phyloP scores from a whole-genome alignment of 2,113 vertebrate species.

The Argyrosomus japonicus region DNA sequence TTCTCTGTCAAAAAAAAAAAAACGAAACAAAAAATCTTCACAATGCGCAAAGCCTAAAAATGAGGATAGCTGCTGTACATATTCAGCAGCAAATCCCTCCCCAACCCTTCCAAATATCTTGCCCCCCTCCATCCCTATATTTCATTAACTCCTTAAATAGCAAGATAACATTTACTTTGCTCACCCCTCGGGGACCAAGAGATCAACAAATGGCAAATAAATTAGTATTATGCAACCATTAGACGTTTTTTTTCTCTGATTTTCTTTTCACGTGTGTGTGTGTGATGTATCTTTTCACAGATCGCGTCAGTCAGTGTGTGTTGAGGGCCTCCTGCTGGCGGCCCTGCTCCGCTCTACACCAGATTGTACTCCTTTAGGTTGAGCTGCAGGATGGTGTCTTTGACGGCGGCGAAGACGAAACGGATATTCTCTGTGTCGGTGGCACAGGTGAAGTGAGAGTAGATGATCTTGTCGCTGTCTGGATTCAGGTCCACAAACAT shows the following conservation, averaged over 20 bases:
- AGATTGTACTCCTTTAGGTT: constrained; percentile 98
- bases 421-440: constrained; percentile 97
- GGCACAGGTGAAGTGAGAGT: constrained; percentile 98
- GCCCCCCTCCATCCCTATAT: constrained; percentile 40
- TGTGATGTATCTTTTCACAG: constrained; percentile 83
- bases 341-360: constrained; percentile 80
- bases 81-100: constrained; percentile 79
- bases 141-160: constrained; percentile 89
- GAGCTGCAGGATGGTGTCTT: constrained; percentile 95
- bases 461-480: constrained; percentile 97
- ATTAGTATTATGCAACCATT: constrained; percentile 91
- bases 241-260: constrained; percentile 23
- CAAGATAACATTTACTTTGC: constrained; percentile 88
- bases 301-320: constrained; percentile 76
- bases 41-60: constrained; percentile 86
- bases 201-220: constrained; percentile 91
- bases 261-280: constrained; percentile 45
- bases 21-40: constrained; percentile 73
- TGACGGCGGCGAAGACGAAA: constrained; percentile 96
- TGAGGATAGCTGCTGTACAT: constrained; percentile 87
- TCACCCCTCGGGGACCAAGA: constrained; percentile 87
- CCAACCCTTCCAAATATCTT: neutral
- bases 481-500: constrained; percentile 99
- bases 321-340: constrained; percentile 70
- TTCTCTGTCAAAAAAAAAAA: constrained; percentile 51